phyloP scores from a whole-genome alignment of 1,140 invertebrate genomes.

The Achroia grisella region DNA sequence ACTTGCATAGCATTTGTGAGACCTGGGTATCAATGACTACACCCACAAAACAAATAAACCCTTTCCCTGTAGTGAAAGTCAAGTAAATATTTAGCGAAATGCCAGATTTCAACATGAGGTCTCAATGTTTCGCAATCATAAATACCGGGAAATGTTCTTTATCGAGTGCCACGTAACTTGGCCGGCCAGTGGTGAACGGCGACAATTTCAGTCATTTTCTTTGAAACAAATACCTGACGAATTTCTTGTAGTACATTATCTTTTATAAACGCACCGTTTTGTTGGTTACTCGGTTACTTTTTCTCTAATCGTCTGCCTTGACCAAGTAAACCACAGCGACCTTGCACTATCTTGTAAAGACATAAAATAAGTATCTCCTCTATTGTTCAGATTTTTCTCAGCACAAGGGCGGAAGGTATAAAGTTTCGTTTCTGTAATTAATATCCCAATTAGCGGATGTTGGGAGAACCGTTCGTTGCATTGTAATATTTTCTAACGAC shows the following conservation, averaged over 20 bases:
- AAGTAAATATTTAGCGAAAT: conserved; percentile 20
- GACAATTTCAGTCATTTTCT: conserved; percentile 14
- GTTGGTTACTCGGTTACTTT: conserved; percentile 1
- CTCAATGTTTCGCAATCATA: conserved; percentile 25
- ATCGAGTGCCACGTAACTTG: conserved; percentile 18
- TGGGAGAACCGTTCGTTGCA: conserved; percentile 33
- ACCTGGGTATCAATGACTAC: no score
- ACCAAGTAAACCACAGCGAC: conserved; percentile 20
- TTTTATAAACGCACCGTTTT: conserved; percentile 6
- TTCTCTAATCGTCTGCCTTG: conserved; percentile 20
- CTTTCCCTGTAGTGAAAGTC: conserved; percentile 26
- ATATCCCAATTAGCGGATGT: conserved; percentile 29
- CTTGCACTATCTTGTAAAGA: conserved; percentile 32
- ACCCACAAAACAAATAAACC: conserved; percentile 4
- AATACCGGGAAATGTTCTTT: conserved; percentile 31
- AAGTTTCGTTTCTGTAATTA: conserved; percentile 30
- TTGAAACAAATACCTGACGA: conserved; percentile 3
- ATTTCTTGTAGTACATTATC: conserved; percentile 11
- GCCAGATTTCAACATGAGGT: conserved; percentile 25
- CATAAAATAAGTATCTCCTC: conserved; percentile 20
- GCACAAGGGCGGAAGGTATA: conserved; percentile 45
- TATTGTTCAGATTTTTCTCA: conserved; percentile 44
- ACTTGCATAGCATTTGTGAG: no score
- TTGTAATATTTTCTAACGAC: conserved; percentile 38
- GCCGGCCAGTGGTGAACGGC: neutral